phyloP scores from a whole-genome alignment of 2,113 vertebrate species.

The Oophaga pumilio region DNA sequence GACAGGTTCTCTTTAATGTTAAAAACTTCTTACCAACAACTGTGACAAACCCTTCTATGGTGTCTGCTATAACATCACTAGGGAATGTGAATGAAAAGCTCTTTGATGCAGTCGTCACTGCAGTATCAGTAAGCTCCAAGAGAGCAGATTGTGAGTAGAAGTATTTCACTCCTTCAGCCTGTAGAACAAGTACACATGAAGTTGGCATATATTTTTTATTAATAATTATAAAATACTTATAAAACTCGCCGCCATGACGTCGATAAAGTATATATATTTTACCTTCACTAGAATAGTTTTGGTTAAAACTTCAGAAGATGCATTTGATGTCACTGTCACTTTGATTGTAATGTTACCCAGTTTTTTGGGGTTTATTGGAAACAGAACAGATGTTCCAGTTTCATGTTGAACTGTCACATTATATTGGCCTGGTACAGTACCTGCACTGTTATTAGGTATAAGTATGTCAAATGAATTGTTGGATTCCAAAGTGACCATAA shows the following conservation, averaged over 20 bases:
- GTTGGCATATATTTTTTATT: background rate
- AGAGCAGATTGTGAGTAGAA: conserved; percentile 66
- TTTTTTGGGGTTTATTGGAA: conserved; percentile 77
- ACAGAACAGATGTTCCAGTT: conserved; percentile 68
- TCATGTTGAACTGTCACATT: conserved; percentile 68
- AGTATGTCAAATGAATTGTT: conserved; percentile 79
- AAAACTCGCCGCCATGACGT: background rate
- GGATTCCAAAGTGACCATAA: conserved; percentile 72
- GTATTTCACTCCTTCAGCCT: conserved; percentile 73
- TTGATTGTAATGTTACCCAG: conserved; percentile 82
- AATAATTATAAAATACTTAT: background rate
- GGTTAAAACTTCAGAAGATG: conserved; percentile 72
- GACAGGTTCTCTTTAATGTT: background rate
- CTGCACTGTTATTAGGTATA: conserved; percentile 61
- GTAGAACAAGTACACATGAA: background rate
- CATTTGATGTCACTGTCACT: conserved; percentile 73
- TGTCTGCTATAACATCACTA: conserved; percentile 67
- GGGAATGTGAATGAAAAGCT: conserved; percentile 69
- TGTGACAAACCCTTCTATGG: conserved; percentile 65
- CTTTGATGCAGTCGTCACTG: conserved; percentile 1
- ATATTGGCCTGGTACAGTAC: conserved; percentile 63
- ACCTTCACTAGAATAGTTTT: conserved; percentile 87
- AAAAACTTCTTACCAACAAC: conserved; percentile 67
- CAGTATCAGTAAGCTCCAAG: conserved; percentile 58
- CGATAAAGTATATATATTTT: conserved; percentile 38